Evolutionary conservation across 1,140 invertebrate species (phyloP).

Genomic region (Triops longicaudatus): DNA sequence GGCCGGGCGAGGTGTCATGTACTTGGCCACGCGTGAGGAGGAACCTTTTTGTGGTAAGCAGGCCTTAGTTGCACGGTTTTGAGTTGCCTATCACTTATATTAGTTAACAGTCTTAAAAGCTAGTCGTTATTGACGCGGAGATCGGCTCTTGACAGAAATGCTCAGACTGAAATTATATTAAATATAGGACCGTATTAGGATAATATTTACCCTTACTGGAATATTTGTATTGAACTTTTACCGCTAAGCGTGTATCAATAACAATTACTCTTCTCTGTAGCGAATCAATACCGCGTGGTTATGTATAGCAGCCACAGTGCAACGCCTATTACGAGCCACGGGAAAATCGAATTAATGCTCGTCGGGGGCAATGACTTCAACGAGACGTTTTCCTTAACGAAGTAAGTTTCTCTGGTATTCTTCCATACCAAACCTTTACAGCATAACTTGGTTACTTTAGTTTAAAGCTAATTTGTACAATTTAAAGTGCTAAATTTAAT

Average conservation of each 20-base stretch:
- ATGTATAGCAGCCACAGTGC: constrained; percentile 62
- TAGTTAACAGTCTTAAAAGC: neutral
- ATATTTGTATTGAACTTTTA: neutral
- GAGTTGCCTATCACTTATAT: too few relatives aligned
- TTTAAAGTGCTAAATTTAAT: too few relatives aligned
- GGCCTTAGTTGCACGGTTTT: neutral
- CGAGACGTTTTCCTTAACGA: constrained; percentile 79
- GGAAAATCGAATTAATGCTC: constrained; percentile 71
- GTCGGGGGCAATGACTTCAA: constrained; percentile 71
- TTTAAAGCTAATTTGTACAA: neutral
- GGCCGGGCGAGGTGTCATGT: constrained; percentile 63
- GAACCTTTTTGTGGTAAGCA: constrained; percentile 78
- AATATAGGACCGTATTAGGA: too few relatives aligned
- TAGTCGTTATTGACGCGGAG: too few relatives aligned
- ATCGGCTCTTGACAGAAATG: too few relatives aligned
- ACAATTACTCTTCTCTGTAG: constrained; percentile 39
- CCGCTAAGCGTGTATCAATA: neutral
- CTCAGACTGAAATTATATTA: too few relatives aligned
- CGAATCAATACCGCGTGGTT: constrained; percentile 76
- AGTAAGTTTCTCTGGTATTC: constrained; percentile 44
- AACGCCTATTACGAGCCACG: constrained; percentile 58
- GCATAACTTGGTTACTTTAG: too few relatives aligned
- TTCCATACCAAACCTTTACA: too few relatives aligned
- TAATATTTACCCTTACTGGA: too few relatives aligned
- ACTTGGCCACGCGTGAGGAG: constrained; percentile 76